Base-by-base conservation (phyloP, 2,797 vertebrate genomes). In the Miichthys miiuy region DNA sequence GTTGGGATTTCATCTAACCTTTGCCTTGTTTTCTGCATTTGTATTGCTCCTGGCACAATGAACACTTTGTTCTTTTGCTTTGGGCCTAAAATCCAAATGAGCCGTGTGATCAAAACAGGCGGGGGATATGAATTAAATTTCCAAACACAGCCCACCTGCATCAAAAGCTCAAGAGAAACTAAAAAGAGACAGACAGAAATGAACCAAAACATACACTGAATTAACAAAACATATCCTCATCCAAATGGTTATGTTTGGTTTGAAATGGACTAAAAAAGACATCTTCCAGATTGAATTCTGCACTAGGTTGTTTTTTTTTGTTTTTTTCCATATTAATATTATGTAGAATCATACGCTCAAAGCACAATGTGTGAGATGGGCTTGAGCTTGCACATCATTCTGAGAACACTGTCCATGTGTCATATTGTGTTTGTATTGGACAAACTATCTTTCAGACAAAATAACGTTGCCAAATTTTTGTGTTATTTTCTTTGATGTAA, bases 1-100 rank as follows among this genome's bases (percentile, higher is more conserved):
- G 47, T 86, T 72, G 30, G 56, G 47, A 85, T 84, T 84, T 71
- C 52, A 68, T 80, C 57, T 61, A 72, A 82, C 72, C 58, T 81
- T 85, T 63, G 55, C 51, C 72, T 84, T 78, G 44, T 81, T 74
- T 74, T 80, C 64, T 42, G 50, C 4, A 20, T 82, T 54, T 52
- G 44, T 69, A 63, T 72, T 52, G 67, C 77, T 84, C 68, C 63
- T 75, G 73, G 82, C 61, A 82, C 42, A 75, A 77, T 75, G 72
- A 72, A 17, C 66, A 63, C 74, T 75, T 63, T 82, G 68, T 79
- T 81, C 21, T 72, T 77, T 75, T 64, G 68, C 83, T 68, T 71
- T 67, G n/a, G 64, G 68, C 56, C 50, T 50, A 51, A 82, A 82
- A 81, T 85, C 80, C 66, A 84, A 81, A 78, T 58, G 72, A 70